These are phyloP conservation scores for Gerosis bhagava DNA, from an alignment of 2,888 invertebrate genomes.

Conservation along the genomic window DNA sequence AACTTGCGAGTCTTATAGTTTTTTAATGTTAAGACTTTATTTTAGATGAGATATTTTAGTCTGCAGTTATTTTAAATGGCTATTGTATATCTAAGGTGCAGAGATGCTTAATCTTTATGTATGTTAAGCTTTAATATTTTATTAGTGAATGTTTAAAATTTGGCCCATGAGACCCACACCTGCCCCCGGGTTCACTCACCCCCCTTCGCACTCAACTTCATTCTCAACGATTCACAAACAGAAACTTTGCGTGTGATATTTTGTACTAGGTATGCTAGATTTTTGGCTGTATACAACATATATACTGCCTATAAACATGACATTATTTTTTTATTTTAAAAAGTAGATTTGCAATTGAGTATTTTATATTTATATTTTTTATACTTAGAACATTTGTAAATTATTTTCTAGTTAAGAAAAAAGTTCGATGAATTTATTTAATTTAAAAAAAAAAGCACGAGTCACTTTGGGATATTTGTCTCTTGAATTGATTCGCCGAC, in stretches of 20 bases:
- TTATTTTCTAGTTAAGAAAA: slow-evolving; percentile 71
- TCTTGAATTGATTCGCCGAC: slow-evolving; percentile 26
- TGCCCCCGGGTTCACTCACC: slow-evolving; percentile 37
- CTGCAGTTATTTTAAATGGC: slow-evolving; percentile 82
- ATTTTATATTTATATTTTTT: slow-evolving; percentile 69
- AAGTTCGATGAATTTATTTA: slow-evolving; percentile 44
- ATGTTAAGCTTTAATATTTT: slow-evolving; percentile 83
- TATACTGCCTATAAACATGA: slow-evolving; percentile 58
- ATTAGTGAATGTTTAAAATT: slow-evolving; percentile 81
- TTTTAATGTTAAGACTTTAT: slow-evolving; percentile 78
- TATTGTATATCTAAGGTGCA: slow-evolving; percentile 81
- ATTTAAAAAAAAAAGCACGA: no score
- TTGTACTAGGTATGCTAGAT: slow-evolving; percentile 70
- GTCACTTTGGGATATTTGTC: no score
- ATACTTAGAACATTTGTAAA: slow-evolving; percentile 74
- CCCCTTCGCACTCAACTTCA: slow-evolving; percentile 28
- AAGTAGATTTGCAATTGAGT: slow-evolving; percentile 56
- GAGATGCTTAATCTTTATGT: slow-evolving; percentile 82
- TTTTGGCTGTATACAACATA: slow-evolving; percentile 61
- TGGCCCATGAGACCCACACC: slow-evolving; percentile 57
- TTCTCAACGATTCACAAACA: slow-evolving; percentile 42
- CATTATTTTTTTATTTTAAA: slow-evolving; percentile 55
- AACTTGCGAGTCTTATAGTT: slow-evolving; percentile 72
- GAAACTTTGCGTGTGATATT: slow-evolving; percentile 74
- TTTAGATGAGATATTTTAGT: slow-evolving; percentile 82